phyloP scores from a whole-genome alignment of 2,888 invertebrate species.

The Ophion obscuratus region DNA sequence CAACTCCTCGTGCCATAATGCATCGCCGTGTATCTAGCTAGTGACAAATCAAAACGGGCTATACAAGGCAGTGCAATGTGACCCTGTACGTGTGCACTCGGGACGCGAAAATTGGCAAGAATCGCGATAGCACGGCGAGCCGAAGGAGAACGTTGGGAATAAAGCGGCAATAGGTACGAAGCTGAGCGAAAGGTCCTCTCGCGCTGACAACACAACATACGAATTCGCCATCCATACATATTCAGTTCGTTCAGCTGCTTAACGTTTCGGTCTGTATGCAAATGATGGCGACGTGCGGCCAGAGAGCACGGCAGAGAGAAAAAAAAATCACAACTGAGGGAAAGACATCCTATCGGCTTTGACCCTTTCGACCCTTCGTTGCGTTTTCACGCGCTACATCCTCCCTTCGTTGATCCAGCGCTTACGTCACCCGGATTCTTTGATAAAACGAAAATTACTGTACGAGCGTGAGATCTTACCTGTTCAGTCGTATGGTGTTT shows the following conservation, averaged over 20 bases:
- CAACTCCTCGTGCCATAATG: conserved; percentile 55
- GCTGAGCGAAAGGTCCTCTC: conserved; percentile 50
- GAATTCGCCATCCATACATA: conserved; percentile 74
- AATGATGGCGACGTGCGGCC: conserved; percentile 70
- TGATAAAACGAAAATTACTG: background rate
- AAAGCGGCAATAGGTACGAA: conserved; percentile 42
- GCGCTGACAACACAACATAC: conserved; percentile 67
- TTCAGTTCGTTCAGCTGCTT: conserved; percentile 73
- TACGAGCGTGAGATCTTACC: conserved; percentile 85
- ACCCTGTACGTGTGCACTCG: background rate
- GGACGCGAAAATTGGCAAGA: background rate
- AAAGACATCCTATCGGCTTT: background rate
- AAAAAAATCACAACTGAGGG: background rate
- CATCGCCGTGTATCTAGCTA: conserved; percentile 48
- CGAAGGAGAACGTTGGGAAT: conserved; percentile 22
- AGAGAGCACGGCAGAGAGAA: conserved; percentile 31
- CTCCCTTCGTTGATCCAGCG: conserved; percentile 35
- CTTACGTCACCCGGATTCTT: conserved; percentile 26
- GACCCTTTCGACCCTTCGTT: background rate
- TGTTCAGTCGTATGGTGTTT: conserved; percentile 93
- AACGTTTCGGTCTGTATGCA: conserved; percentile 76
- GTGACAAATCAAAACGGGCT: conserved; percentile 71
- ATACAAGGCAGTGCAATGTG: conserved; percentile 18
- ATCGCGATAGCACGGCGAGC: background rate
- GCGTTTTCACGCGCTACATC: conserved; percentile 56